A percentile compares a stretch with the other conserved stretches of the same genome.
phyloP scores from a whole-genome alignment of 2,888 invertebrate genomes.

The Aporophyla nigra region DNA sequence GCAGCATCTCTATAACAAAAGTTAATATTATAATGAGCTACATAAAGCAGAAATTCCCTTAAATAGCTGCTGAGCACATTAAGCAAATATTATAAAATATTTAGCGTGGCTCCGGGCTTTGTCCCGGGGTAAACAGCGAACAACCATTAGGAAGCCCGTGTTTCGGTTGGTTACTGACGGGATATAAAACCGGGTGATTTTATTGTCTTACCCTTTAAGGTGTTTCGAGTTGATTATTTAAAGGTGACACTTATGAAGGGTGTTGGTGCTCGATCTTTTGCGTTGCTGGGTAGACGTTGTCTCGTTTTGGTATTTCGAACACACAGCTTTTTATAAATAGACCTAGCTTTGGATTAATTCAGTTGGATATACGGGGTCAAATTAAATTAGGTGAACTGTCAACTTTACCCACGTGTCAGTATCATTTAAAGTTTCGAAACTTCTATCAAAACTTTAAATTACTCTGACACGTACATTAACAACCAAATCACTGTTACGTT shows the following conservation, averaged over 20 bases:
- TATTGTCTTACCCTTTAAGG: constrained; percentile 61
- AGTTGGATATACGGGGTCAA: too few relatives aligned
- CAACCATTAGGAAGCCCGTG: constrained; percentile 71
- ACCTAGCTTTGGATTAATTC: too few relatives aligned
- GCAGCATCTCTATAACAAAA: constrained; percentile 45
- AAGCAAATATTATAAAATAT: constrained; percentile 79
- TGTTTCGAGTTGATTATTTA: constrained; percentile 48
- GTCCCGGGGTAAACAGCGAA: constrained; percentile 75
- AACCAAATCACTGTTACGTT: too few relatives aligned
- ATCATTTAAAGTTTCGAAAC: too few relatives aligned
- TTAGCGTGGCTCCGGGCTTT: constrained; percentile 71
- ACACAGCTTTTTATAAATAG: not conserved
- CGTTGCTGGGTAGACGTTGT: not conserved
- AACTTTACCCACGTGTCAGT: too few relatives aligned
- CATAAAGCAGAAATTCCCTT: constrained; percentile 67
- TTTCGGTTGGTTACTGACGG: constrained; percentile 52
- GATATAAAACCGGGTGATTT: constrained; percentile 59
- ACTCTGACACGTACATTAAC: too few relatives aligned
- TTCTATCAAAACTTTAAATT: too few relatives aligned
- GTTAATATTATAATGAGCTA: constrained; percentile 69
- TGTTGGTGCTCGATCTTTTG: constrained; percentile 20
- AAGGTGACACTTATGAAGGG: constrained; percentile 32
- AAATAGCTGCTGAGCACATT: constrained; percentile 74
- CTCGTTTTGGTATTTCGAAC: not conserved
- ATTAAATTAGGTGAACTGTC: too few relatives aligned